Percentiles rank a stretch among this genome's conserved stretches.
Evolutionary conservation across 1,140 invertebrate genomes (phyloP).

Genomic region (Lepidurus couesii): DNA sequence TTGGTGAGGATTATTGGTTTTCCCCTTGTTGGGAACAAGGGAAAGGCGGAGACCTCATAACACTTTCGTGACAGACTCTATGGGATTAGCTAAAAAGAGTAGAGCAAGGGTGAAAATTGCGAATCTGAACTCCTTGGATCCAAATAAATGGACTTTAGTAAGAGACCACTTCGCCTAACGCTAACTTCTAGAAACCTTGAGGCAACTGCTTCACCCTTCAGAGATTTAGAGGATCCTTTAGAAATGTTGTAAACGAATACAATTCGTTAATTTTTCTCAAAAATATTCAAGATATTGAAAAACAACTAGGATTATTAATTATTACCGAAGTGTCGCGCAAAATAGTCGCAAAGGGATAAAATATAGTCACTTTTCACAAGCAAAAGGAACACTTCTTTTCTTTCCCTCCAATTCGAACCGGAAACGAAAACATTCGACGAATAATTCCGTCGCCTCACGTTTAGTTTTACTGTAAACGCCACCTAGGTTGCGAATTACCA

Average conservation of each 20-base stretch:
- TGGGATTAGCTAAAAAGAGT: neutral
- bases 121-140: neutral
- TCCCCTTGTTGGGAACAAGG: neutral
- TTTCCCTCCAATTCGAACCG: no score
- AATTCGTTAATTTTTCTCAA: no score
- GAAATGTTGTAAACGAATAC: no score
- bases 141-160: neutral
- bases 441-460: neutral
- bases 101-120: neutral
- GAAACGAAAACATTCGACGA: neutral
- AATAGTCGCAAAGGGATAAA: no score
- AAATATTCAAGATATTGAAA: no score
- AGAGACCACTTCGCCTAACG: neutral
- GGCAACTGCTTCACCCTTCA: no score
- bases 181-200: no score
- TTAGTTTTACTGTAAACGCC: neutral
- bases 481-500: neutral
- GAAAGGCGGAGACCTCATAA: slow-evolving; percentile 5
- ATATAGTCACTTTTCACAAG: no score
- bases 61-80: neutral
- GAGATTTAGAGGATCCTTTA: no score
- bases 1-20: slow-evolving; percentile 10
- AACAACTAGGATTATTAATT: no score
- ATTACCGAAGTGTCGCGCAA: no score
- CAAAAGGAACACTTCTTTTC: no score